phyloP scores from a whole-genome alignment of 2,888 invertebrate genomes.

The Esperia sulphurella region DNA sequence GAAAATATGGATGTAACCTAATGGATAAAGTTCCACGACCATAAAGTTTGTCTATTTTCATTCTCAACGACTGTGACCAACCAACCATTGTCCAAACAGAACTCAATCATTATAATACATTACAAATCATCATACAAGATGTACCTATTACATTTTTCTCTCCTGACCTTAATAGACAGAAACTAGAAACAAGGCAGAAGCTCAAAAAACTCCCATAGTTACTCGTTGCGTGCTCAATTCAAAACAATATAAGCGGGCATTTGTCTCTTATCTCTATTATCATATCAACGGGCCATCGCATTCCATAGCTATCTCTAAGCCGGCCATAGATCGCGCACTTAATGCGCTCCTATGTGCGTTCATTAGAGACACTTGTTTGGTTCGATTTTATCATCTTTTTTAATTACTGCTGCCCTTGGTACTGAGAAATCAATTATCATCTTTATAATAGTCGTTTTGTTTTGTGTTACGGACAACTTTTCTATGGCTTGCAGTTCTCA shows the following conservation, averaged over 20 bases:
- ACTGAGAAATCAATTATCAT: neutral
- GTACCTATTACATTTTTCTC: too few relatives aligned
- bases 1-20: too few relatives aligned
- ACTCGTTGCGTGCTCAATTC: conserved; percentile 51
- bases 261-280: conserved; percentile 61
- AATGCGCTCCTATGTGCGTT: conserved; percentile 60
- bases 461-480: neutral
- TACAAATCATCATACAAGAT: too few relatives aligned
- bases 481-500: neutral
- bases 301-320: conserved; percentile 60
- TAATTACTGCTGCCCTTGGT: conserved; percentile 27
- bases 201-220: neutral
- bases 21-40: too few relatives aligned
- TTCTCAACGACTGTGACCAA: too few relatives aligned
- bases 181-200: neutral
- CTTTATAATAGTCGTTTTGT: neutral
- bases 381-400: conserved; percentile 48
- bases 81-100: too few relatives aligned
- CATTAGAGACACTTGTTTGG: conserved; percentile 54
- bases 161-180: neutral
- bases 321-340: conserved; percentile 37
- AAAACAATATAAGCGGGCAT: conserved; percentile 55
- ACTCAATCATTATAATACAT: too few relatives aligned
- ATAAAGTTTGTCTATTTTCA: too few relatives aligned
- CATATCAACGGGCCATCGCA: conserved; percentile 56